Percentiles rank a stretch among this genome's conserved stretches.
These are phyloP conservation scores for Eumerus sabulonum DNA, from an alignment of 2,888 invertebrate genomes.

Conservation along the genomic window DNA sequence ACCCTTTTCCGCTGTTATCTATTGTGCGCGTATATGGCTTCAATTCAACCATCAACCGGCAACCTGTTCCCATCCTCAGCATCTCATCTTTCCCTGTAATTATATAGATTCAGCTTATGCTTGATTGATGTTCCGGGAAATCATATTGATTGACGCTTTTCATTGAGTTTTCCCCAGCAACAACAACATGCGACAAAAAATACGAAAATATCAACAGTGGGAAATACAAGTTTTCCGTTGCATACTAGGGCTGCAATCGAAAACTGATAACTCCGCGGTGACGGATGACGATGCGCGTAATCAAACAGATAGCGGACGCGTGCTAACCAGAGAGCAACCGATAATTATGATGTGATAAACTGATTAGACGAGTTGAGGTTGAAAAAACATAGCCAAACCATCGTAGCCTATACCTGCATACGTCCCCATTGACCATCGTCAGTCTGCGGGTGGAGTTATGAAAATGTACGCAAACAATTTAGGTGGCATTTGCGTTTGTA, in stretches of 20 bases:
- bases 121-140: conserved; percentile 67
- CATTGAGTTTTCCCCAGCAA: conserved; percentile 49
- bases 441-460: conserved; percentile 38
- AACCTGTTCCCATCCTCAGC: conserved; percentile 1
- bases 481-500: conserved; percentile 21
- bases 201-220: not conserved
- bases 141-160: conserved; percentile 67
- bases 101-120: conserved; percentile 66
- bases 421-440: not conserved
- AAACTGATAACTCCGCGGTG: not conserved
- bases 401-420: not conserved
- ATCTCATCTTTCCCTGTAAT: conserved; percentile 52
- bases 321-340: conserved; percentile 51
- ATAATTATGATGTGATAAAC: conserved; percentile 66
- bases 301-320: conserved; percentile 50
- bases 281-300: conserved; percentile 25
- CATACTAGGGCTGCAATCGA: not conserved
- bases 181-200: conserved; percentile 16
- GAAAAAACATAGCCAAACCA: conserved; percentile 6
- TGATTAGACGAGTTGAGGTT: conserved; percentile 52
- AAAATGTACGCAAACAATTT: conserved; percentile 28
- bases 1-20: conserved; percentile 27
- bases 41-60: conserved; percentile 5
- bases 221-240: conserved; percentile 25
- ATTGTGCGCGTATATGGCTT: conserved; percentile 44